Evolutionary conservation across 2,113 vertebrate species (phyloP), one percentile per base, ranked within the genome.

Genomic region (Cyprinodon tularosa): DNA sequence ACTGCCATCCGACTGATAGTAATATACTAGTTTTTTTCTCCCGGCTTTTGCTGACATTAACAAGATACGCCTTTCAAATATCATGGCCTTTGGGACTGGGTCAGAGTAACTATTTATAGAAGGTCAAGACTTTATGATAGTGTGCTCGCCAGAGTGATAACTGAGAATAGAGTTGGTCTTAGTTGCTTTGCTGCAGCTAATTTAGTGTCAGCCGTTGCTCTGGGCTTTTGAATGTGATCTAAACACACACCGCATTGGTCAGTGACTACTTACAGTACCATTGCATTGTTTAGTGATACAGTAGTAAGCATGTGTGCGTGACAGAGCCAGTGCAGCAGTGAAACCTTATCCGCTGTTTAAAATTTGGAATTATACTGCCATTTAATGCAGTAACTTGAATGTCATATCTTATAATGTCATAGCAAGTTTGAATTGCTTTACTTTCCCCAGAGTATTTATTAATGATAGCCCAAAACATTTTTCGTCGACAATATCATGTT

Each of bases 51-150:
- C 85, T 93, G 91, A 92, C 91, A 92, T 93, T 94, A 91, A 88
- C 84, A 78, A 88, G 88, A 89, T 90, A 93, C 93, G 91, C 91
- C 90, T 92, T 93, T 93, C 81, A 95, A 95, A 95, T 94, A 95
- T 94, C 94, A 95, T 88, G 93, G 90, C 94, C 94, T 95, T 95
- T 95, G 89, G 87, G 89, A 87, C 85, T 86, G 90, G 93, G 93
- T 94, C 91, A 93, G 57, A 57, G 84, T 47, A 76, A 71, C 93
- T 95, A 94, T 94, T 92, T 89, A 93, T 93, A 93, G 90, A 80
- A 86, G 93, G 87, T 81, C 84, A 78, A 71, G 89, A 78, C 88
- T 85, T 89, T 76, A 84, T 75, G 90, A 89, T 83, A 77, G 89
- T 89, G 87, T 84, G 88, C 74, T 66, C 5, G 63, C 48, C 42